Conservation (phyloP, 2,888 invertebrate genomes). For the Caenorhabditis angaria region DNA sequence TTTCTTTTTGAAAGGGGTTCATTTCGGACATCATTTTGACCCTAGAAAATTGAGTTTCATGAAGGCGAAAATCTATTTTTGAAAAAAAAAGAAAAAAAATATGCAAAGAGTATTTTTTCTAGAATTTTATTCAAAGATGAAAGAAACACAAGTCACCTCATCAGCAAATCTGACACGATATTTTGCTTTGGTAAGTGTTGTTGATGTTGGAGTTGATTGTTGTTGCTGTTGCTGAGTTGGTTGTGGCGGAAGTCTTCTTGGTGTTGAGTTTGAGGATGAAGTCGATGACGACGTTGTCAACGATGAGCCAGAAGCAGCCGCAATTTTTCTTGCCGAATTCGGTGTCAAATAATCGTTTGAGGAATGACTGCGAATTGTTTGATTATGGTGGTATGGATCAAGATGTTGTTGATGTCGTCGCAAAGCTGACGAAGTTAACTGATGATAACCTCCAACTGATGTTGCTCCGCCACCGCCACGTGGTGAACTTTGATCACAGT, state of each 20-base stretch:
- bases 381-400: slow-evolving; percentile 21
- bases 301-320: too few species aligned
- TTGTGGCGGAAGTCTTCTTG: slow-evolving; percentile 49
- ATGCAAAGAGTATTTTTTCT: not conserved
- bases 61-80: not conserved
- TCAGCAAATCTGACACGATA: slow-evolving; percentile 63
- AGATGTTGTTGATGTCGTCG: slow-evolving; percentile 10
- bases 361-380: slow-evolving; percentile 34
- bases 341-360: slow-evolving; percentile 58
- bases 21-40: too few species aligned
- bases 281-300: slow-evolving; percentile 12
- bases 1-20: too few species aligned
- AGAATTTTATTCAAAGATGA: not conserved
- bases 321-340: slow-evolving; percentile 52
- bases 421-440: slow-evolving; percentile 1
- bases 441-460: too few species aligned
- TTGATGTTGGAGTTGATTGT: too few species aligned
- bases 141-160: slow-evolving; percentile 39
- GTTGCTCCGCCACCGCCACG: slow-evolving; percentile 1
- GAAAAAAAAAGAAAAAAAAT: not conserved
- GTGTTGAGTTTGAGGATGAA: slow-evolving; percentile 23
- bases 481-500: slow-evolving; percentile 58
- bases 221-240: slow-evolving; percentile 18
- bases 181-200: slow-evolving; percentile 42
- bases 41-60: too few species aligned